Percentiles rank a stretch among this genome's conserved stretches.
phyloP scores from a whole-genome alignment of 2,797 vertebrate genomes.

The Apodemus agrarius region DNA sequence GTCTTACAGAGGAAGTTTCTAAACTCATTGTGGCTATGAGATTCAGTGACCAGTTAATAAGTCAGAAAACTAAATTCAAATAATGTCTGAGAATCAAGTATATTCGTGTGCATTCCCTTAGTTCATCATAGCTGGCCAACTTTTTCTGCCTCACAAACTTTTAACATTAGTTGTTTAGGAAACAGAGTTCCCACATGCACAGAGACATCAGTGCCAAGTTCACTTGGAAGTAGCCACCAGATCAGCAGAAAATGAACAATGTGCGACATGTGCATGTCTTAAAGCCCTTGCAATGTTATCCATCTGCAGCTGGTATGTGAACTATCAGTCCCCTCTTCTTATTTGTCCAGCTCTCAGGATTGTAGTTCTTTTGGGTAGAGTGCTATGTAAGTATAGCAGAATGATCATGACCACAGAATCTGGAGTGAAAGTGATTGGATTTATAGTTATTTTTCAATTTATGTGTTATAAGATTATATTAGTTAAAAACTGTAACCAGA shows the following conservation, averaged over 20 bases:
- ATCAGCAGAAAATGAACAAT: background rate
- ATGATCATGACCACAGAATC: background rate
- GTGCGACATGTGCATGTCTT: background rate
- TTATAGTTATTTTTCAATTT: background rate
- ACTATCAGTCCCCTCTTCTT: background rate
- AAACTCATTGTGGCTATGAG: background rate
- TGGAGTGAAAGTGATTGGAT: background rate
- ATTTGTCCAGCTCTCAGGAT: background rate
- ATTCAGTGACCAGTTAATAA: background rate
- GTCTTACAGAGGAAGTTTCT: background rate
- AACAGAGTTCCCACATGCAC: background rate
- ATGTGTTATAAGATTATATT: background rate
- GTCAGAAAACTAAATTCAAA: background rate
- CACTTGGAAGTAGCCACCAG: background rate
- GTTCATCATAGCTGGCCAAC: background rate
- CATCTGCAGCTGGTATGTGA: background rate
- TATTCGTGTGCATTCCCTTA: background rate
- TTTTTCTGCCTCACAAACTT: background rate
- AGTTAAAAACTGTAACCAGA: background rate
- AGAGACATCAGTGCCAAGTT: background rate
- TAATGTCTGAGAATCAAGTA: background rate
- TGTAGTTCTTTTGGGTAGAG: background rate
- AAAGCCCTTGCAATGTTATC: background rate
- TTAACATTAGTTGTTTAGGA: conserved; percentile 4
- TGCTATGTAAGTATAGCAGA: background rate